Conservation (phyloP, 1,140 invertebrate species). For the Metopolophium dirhodum region DNA sequence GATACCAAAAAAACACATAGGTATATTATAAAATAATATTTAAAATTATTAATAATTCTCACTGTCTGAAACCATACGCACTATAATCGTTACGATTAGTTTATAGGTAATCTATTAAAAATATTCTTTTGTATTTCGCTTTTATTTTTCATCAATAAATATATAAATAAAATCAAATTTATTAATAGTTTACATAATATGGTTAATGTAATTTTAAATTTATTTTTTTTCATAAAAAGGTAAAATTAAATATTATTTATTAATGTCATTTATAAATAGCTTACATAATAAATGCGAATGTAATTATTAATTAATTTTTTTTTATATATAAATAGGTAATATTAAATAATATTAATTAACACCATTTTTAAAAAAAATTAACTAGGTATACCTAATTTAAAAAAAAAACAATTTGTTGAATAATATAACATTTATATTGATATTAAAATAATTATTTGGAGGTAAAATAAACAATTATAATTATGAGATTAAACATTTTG, state of each 20-base stretch:
- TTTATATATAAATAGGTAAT: neutral
- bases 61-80: neutral
- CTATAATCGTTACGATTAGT: neutral
- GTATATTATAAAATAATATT: neutral
- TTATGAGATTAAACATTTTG: neutral
- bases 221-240: no score
- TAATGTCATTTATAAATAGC: neutral
- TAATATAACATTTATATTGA: neutral
- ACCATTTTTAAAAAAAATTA: no score
- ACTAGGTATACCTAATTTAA: neutral
- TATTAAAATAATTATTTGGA: neutral
- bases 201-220: no score
- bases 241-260: neutral
- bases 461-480: neutral
- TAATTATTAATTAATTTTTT: neutral
- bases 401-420: neutral
- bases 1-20: no score
- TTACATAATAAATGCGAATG: neutral
- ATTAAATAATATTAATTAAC: neutral
- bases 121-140: neutral
- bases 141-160: neutral
- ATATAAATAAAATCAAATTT: neutral
- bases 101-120: neutral
- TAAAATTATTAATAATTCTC: neutral
- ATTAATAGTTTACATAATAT: neutral